A percentile compares a stretch with the other conserved stretches of the same genome.
Evolutionary conservation across 2,113 vertebrate genomes (phyloP).

Genomic region (Esox niger): DNA sequence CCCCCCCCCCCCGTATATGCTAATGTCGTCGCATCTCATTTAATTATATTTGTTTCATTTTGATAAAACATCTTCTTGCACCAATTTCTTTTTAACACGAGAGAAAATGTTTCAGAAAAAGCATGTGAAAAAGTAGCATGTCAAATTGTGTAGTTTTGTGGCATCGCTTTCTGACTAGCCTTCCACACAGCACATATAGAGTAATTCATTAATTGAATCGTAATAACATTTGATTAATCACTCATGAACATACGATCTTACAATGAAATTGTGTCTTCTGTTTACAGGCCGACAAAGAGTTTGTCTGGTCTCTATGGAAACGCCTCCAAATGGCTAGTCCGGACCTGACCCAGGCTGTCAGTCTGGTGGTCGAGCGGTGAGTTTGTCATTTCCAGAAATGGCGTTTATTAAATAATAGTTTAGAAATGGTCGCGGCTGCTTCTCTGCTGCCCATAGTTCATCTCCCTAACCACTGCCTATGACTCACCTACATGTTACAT

Average conservation of each 20-base stretch:
- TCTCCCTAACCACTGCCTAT: no score
- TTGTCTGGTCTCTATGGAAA: slow-evolving; percentile 96
- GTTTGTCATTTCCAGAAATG: no score
- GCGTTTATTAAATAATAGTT: no score
- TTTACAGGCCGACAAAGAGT: slow-evolving; percentile 90
- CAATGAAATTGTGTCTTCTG: slow-evolving; percentile 8
- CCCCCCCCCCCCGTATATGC: slow-evolving; percentile 52
- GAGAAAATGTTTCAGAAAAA: not conserved
- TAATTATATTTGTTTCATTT: slow-evolving; percentile 41
- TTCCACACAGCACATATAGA: no score
- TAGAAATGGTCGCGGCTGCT: no score
- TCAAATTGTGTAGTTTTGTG: not conserved
- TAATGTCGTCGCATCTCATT: slow-evolving; percentile 54
- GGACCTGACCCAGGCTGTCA: slow-evolving; percentile 84
- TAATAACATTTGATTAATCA: no score
- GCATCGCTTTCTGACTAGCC: not conserved
- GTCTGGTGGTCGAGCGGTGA: slow-evolving; percentile 89
- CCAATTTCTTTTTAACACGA: not conserved
- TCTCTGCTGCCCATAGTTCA: no score
- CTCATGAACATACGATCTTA: no score
- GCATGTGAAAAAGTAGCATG: not conserved
- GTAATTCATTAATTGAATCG: no score
- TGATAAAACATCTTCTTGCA: slow-evolving; percentile 12
- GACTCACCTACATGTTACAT: no score
- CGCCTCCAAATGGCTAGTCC: slow-evolving; percentile 84